Conservation (phyloP, 2,888 invertebrate genomes). For the Ceraclea dissimilis region DNA sequence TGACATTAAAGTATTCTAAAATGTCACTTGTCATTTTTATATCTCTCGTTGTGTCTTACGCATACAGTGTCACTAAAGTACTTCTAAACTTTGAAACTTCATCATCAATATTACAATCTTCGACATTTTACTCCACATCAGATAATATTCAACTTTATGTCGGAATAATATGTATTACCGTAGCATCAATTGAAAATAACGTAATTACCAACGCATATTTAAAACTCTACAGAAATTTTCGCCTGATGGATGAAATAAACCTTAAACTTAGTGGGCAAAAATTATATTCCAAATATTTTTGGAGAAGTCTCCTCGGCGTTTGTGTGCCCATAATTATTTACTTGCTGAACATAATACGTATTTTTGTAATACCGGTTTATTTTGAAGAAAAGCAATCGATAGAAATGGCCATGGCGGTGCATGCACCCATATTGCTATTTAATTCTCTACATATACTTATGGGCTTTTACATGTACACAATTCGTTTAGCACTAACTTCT, state of each 20-base stretch:
- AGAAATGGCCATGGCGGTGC: not conserved
- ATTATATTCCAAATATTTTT: too few species aligned
- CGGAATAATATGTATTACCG: too few species aligned
- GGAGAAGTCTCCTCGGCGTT: too few species aligned
- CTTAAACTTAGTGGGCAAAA: too few species aligned
- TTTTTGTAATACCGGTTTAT: too few species aligned
- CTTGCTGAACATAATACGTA: too few species aligned
- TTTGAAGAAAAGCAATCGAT: not conserved
- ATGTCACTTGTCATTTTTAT: too few species aligned
- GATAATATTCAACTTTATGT: not conserved
- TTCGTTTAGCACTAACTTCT: not conserved
- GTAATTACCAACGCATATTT: too few species aligned
- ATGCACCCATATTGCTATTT: not conserved
- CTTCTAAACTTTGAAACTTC: not conserved
- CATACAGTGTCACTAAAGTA: not conserved
- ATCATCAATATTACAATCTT: not conserved
- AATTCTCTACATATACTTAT: not conserved
- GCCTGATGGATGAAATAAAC: too few species aligned
- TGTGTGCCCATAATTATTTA: too few species aligned
- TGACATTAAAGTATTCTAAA: too few species aligned
- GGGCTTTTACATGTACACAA: not conserved
- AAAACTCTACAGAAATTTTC: not conserved
- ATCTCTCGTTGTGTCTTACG: not conserved
- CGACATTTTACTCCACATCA: not conserved
- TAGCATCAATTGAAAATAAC: too few species aligned